Evolutionary conservation across 2,888 invertebrate genomes (phyloP).

Genomic region (Sinotaia quadrata): DNA sequence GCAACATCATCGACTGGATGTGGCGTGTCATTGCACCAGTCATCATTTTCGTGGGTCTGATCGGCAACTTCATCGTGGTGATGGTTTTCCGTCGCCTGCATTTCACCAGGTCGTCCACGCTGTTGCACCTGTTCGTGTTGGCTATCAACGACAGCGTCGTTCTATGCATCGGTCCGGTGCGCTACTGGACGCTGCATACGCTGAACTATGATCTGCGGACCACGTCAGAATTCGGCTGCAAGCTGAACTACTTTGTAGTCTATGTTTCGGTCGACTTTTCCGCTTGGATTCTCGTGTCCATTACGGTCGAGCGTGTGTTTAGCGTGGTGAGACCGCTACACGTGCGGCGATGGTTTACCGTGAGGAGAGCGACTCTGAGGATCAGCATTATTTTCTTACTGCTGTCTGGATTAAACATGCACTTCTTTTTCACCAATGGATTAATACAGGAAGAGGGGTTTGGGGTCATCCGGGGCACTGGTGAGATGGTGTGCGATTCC

Average conservation of each 20-base stretch:
- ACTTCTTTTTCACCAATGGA: conserved; percentile 20
- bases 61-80: conserved; percentile 20
- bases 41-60: conserved; percentile 14
- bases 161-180: conserved; percentile 4
- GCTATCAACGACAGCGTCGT: conserved; percentile 19
- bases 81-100: conserved; percentile 12
- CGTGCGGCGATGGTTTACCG: conserved; percentile 20
- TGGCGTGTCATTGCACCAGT: conserved; percentile 14
- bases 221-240: conserved; percentile 15
- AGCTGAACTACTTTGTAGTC: conserved; percentile 16
- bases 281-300: conserved; percentile 24
- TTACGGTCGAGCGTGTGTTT: conserved; percentile 9
- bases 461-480: too few species aligned
- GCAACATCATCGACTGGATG: background rate
- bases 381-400: conserved; percentile 3
- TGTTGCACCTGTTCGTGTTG: conserved; percentile 20
- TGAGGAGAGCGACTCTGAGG: background rate
- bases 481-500: conserved; percentile 6
- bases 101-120: conserved; percentile 20
- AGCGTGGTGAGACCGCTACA: conserved; percentile 13
- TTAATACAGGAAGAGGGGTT: background rate
- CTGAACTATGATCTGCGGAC: conserved; percentile 9
- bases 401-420: background rate
- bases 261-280: conserved; percentile 17
- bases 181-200: conserved; percentile 10